Conservation (phyloP, 2,113 vertebrate genomes). For the Furnarius figulus region DNA sequence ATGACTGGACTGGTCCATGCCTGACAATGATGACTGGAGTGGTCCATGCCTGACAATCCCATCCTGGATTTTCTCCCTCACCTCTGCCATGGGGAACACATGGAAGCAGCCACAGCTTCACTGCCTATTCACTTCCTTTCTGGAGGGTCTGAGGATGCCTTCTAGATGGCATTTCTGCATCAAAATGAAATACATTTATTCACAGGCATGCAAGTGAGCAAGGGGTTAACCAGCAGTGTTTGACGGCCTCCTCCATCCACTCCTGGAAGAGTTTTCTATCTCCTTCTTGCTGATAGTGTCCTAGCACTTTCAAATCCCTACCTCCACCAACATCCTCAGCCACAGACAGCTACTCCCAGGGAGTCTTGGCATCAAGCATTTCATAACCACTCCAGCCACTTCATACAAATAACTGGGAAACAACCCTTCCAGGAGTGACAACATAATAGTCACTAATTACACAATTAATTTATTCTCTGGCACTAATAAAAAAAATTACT, state of each 20-base stretch:
- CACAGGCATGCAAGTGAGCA: not conserved
- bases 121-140: not conserved
- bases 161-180: not conserved
- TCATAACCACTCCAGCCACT: not conserved
- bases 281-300: not conserved
- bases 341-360: not conserved
- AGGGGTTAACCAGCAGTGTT: not conserved
- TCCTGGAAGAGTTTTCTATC: not conserved
- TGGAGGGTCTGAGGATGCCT: not conserved
- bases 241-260: not conserved
- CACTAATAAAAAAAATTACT: slow-evolving; percentile 19
- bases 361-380: not conserved
- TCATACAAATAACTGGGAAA: not conserved
- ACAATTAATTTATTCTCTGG: slow-evolving; percentile 24
- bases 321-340: not conserved
- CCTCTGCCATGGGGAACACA: not conserved
- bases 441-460: slow-evolving; percentile 2
- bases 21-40: not conserved
- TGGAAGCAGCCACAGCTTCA: not conserved
- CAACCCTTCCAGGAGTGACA: not conserved
- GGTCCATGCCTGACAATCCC: not conserved
- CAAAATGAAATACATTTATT: not conserved
- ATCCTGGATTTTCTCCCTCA: not conserved
- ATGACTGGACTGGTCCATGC: not conserved
- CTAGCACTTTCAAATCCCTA: not conserved